A percentile compares a stretch with the other conserved stretches of the same genome.
Conservation (phyloP, 2,888 invertebrate genomes). For the Chelonus formosanus region DNA sequence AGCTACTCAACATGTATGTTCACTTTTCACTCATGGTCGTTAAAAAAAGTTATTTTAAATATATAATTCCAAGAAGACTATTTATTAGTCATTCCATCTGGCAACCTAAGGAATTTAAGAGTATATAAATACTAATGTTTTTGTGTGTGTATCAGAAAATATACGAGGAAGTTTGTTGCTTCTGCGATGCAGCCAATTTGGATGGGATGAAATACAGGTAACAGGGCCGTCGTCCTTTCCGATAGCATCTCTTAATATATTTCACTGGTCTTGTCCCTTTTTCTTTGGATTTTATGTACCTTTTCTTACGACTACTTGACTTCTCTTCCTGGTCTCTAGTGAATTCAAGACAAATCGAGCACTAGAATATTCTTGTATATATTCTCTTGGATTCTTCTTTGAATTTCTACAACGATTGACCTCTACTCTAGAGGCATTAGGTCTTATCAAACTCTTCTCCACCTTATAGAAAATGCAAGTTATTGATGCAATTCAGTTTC, state of each 20-base stretch:
- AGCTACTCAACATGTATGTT: conserved; percentile 6
- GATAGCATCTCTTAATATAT: conserved; percentile 39
- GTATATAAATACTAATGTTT: conserved; percentile 4
- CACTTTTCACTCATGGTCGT: conserved; percentile 8
- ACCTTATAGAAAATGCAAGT: not conserved
- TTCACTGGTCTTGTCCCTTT: conserved; percentile 25
- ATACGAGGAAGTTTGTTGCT: conserved; percentile 17
- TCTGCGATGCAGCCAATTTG: conserved; percentile 45
- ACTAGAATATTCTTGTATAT: conserved; percentile 6
- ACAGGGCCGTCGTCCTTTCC: conserved; percentile 38
- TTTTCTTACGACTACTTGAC: conserved; percentile 15
- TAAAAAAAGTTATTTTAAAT: too few relatives aligned
- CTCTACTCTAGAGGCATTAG: not conserved
- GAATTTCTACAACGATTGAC: conserved; percentile 10
- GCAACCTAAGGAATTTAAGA: not conserved
- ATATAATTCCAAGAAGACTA: not conserved
- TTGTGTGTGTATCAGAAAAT: conserved; percentile 12
- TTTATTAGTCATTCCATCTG: not conserved
- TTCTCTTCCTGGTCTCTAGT: conserved; percentile 18
- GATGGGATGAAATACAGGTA: conserved; percentile 49
- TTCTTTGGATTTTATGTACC: conserved; percentile 9
- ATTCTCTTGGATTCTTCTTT: not conserved
- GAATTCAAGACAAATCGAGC: conserved; percentile 14
- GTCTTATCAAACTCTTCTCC: not conserved
- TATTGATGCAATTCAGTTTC: too few relatives aligned